Conservation (phyloP, 23 tunicate species). For the Ascidia mentula region DNA sequence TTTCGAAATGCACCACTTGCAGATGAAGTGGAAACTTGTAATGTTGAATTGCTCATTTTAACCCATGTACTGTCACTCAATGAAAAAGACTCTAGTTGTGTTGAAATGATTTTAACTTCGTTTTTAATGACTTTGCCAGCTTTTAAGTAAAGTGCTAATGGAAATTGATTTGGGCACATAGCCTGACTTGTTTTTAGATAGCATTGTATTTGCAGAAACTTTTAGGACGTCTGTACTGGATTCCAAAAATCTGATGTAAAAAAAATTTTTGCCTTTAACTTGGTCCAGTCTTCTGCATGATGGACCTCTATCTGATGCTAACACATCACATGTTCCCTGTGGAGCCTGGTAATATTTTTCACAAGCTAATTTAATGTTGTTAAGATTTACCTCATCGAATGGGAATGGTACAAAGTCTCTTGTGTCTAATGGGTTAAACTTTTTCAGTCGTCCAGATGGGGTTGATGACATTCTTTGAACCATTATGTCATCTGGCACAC, state of each 20-base stretch:
- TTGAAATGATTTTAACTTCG: slow-evolving; percentile 1
- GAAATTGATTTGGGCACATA: slow-evolving; percentile 9
- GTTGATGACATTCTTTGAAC: slow-evolving; percentile 14
- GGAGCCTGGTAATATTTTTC: slow-evolving; percentile 18
- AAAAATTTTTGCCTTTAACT: slow-evolving; percentile 11
- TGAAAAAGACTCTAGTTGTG: slow-evolving; percentile 10
- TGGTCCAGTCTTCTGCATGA: slow-evolving; percentile 19
- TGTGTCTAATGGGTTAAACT: slow-evolving; percentile 18
- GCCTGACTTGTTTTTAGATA: background rate
- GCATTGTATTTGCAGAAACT: background rate
- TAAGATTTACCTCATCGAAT: background rate
- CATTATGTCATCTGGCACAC: slow-evolving; percentile 17
- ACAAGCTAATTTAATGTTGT: slow-evolving; percentile 14
- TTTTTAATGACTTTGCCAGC: slow-evolving; percentile 9
- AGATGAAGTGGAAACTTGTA: background rate
- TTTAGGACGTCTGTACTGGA: background rate
- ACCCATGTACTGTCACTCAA: background rate
- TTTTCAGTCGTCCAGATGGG: slow-evolving; percentile 15
- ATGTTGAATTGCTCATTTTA: slow-evolving; percentile 4
- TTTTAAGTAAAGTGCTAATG: slow-evolving; percentile 18
- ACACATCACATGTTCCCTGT: slow-evolving; percentile 13
- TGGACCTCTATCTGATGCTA: slow-evolving; percentile 11
- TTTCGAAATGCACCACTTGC: slow-evolving; percentile 28
- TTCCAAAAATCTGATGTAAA: slow-evolving; percentile 2
- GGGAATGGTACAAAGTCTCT: slow-evolving; percentile 15